Base-by-base conservation (phyloP, 2,888 invertebrate species). In the Machimus rusticus region DNA sequence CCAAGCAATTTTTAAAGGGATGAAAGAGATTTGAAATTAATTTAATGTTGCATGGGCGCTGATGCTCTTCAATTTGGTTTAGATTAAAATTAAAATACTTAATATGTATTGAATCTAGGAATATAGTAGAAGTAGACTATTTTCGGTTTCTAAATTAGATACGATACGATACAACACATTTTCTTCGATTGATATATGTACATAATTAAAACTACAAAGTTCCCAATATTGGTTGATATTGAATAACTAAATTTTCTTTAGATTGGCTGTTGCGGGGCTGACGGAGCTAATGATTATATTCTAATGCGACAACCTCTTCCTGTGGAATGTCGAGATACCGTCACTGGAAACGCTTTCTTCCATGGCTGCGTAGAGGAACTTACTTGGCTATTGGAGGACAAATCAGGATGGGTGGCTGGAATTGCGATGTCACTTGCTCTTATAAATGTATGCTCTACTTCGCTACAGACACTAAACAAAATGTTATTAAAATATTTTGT, bases 221-320 rank as follows among this genome's bases (percentile, higher is more conserved):
- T 1, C 9, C 0, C 37, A 37, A 37, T 37, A 37, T 9, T 9
- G 9, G 37, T 37, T 12, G 39, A 39, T 39, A 39, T n/a, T n/a
- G n/a, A n/a, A n/a, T n/a, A n/a, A 8, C 8, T 39, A 43, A 14
- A 16, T 34, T 14, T 87, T 74, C 16, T 31, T 8, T 23, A 97
- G 97, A 95, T 98, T 90, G 97, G 97, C 74, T 98, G 98, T 92
- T 98, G 98, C 90, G 98, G 98, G 16, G 97, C 98, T 0, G 95
- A 96, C 88, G 97, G 97, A 0, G 95, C 97, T 0, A 95, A 95
- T 93, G 98, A 98, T 93, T 98, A 96, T 93, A 93, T 96, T 89
- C 94, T 94, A 88, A 91, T 97, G 89, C 94, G 95, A 90, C 96
- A 97, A 90, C 97, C 97, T 0, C 92, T 98, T 86, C 98, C 98